A percentile compares a stretch with the other conserved stretches of the same genome.
These are phyloP conservation scores for Chaetodon trifasciatus DNA, from an alignment of 2,797 vertebrate species.

Conservation along the genomic window DNA sequence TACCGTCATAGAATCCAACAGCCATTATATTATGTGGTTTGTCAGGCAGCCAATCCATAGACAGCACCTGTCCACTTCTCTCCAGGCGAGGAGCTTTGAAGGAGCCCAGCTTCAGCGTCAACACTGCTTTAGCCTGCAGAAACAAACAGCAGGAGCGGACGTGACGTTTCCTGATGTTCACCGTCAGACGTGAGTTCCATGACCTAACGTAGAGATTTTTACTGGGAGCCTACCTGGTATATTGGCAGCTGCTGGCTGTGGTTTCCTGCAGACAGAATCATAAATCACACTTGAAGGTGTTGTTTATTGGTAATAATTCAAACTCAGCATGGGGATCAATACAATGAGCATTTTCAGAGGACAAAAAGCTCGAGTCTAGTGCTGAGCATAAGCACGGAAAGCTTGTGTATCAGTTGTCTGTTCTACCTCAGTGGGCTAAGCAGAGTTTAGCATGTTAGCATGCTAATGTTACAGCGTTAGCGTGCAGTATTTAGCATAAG, in stretches of 20 bases:
- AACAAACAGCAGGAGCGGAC: background rate
- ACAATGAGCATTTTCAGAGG: background rate
- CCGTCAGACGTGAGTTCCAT: background rate
- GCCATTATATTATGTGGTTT: slow-evolving; percentile 93
- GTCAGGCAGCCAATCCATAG: slow-evolving; percentile 92
- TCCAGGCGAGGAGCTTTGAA: slow-evolving; percentile 82
- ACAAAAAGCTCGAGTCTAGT: background rate
- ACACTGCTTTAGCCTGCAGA: slow-evolving; percentile 85
- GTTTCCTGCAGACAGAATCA: slow-evolving; percentile 49
- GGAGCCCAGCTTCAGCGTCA: slow-evolving; percentile 91
- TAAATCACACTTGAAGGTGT: background rate
- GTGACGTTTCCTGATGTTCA: background rate
- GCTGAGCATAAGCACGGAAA: no score
- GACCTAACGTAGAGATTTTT: background rate
- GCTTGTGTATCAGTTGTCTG: no score
- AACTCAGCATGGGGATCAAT: background rate
- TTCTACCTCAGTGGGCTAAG: no score
- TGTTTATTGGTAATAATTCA: background rate
- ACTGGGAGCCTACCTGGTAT: slow-evolving; percentile 62
- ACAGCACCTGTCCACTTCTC: slow-evolving; percentile 90
- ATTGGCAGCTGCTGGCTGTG: slow-evolving; percentile 22
- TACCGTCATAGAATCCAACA: slow-evolving; percentile 95
- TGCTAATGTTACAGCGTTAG: no score
- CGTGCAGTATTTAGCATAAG: no score
- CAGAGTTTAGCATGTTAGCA: no score